These are phyloP conservation scores for Calliopsis andreniformis DNA, from an alignment of 1,140 invertebrate genomes.

Conservation along the genomic window DNA sequence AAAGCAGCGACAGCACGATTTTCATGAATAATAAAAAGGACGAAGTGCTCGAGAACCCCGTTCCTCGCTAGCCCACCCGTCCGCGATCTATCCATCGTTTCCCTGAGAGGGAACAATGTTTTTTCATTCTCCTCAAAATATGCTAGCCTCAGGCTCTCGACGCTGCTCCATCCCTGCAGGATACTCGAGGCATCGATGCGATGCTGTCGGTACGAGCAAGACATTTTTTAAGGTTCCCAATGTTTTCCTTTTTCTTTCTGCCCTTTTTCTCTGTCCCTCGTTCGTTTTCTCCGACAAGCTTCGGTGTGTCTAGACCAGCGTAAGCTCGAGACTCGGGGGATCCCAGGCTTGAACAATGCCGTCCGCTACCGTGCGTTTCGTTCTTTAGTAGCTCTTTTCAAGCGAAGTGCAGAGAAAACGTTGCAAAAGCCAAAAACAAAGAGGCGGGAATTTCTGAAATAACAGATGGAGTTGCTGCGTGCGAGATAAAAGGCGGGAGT, in stretches of 20 bases:
- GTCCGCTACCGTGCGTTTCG: background rate
- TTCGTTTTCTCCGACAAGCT: too few species aligned
- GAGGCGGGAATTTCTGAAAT: background rate
- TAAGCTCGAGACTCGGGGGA: background rate
- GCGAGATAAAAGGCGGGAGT: background rate
- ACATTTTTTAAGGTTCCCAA: slow-evolving; percentile 9
- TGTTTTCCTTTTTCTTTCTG: background rate
- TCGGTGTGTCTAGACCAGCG: background rate
- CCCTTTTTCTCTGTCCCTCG: background rate
- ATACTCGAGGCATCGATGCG: slow-evolving; percentile 16
- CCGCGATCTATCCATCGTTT: slow-evolving; percentile 70
- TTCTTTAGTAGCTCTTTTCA: background rate
- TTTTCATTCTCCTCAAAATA: slow-evolving; percentile 78
- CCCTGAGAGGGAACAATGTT: slow-evolving; percentile 75
- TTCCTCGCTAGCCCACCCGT: slow-evolving; percentile 34
- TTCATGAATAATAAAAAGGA: slow-evolving; percentile 82
- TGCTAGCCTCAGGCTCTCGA: slow-evolving; percentile 69
- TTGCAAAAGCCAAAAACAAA: too few species aligned
- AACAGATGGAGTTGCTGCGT: background rate
- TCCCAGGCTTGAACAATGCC: background rate
- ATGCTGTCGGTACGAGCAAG: background rate
- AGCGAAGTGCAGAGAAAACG: background rate
- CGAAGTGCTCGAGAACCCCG: slow-evolving; percentile 74
- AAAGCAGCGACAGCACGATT: slow-evolving; percentile 66
- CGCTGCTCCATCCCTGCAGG: background rate